These are phyloP conservation scores for Rhingia campestris DNA, from an alignment of 2,888 invertebrate genomes.

Conservation along the genomic window DNA sequence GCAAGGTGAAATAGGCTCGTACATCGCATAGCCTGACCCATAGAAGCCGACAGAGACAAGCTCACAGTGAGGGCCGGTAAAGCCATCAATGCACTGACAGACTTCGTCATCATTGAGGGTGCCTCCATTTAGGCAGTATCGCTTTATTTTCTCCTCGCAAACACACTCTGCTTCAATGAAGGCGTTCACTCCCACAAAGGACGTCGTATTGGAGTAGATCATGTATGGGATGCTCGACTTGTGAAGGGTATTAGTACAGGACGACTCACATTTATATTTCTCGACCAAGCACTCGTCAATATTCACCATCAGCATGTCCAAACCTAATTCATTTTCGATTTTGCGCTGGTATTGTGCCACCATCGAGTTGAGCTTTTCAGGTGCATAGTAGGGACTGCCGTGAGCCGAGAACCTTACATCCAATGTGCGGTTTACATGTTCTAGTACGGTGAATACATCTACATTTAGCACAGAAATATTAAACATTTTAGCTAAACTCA, in stretches of 20 bases:
- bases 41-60: slow-evolving; percentile 93
- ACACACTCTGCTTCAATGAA: slow-evolving; percentile 91
- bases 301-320: slow-evolving; percentile 92
- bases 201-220: slow-evolving; percentile 96
- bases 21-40: slow-evolving; percentile 97
- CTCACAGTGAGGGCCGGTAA: slow-evolving; percentile 95
- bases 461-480: slow-evolving; percentile 92
- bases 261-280: slow-evolving; percentile 87
- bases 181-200: slow-evolving; percentile 96
- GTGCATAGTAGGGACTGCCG: slow-evolving; percentile 95
- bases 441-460: slow-evolving; percentile 95
- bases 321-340: slow-evolving; percentile 88
- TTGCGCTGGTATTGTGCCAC: slow-evolving; percentile 88
- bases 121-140: slow-evolving; percentile 90
- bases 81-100: slow-evolving; percentile 92
- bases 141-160: slow-evolving; percentile 84
- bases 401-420: slow-evolving; percentile 97
- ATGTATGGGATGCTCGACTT: slow-evolving; percentile 89
- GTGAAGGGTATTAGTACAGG: slow-evolving; percentile 91
- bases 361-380: slow-evolving; percentile 94
- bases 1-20: slow-evolving; percentile 93
- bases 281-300: slow-evolving; percentile 95
- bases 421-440: slow-evolving; percentile 85
- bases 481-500: slow-evolving; percentile 87
- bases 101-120: slow-evolving; percentile 85